Evolutionary conservation across 2,797 vertebrate genomes (phyloP).

Genomic region (Iguana delicatissima): DNA sequence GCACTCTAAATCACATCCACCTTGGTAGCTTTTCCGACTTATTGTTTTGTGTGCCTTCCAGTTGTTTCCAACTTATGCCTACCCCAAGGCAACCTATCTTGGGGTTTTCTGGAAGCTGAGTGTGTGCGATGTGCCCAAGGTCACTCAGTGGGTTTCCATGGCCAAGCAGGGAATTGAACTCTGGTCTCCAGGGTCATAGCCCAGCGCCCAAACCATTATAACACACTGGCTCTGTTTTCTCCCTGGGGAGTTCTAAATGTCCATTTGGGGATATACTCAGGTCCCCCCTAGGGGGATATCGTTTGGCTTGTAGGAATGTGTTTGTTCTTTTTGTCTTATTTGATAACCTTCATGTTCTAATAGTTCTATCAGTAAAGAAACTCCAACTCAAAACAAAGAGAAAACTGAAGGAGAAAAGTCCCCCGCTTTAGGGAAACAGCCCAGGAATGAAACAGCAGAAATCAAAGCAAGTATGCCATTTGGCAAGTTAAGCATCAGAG

Average conservation of each 20-base stretch:
- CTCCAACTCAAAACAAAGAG: neutral
- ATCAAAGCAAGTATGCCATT: slow-evolving; percentile 14
- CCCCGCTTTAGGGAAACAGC: neutral
- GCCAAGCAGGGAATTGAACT: too few species aligned
- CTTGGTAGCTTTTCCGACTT: neutral
- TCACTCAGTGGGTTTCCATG: too few species aligned
- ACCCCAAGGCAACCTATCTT: too few species aligned
- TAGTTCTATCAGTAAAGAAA: neutral
- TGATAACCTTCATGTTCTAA: neutral
- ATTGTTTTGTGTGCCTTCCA: too few species aligned
- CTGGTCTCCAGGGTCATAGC: too few species aligned
- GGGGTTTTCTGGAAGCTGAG: too few species aligned
- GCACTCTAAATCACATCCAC: neutral
- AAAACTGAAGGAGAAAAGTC: neutral
- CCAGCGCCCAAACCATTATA: too few species aligned
- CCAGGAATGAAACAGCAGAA: slow-evolving; percentile 27
- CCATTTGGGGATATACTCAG: neutral
- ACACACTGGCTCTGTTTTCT: neutral
- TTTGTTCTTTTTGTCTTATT: neutral
- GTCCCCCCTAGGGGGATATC: neutral
- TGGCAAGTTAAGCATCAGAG: slow-evolving; percentile 27
- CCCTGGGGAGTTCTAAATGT: neutral
- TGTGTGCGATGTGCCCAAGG: too few species aligned
- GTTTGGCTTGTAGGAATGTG: neutral
- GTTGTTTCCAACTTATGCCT: too few species aligned